These are phyloP conservation scores for Plagodis pulveraria DNA, from an alignment of 2,888 invertebrate species.

Conservation along the genomic window DNA sequence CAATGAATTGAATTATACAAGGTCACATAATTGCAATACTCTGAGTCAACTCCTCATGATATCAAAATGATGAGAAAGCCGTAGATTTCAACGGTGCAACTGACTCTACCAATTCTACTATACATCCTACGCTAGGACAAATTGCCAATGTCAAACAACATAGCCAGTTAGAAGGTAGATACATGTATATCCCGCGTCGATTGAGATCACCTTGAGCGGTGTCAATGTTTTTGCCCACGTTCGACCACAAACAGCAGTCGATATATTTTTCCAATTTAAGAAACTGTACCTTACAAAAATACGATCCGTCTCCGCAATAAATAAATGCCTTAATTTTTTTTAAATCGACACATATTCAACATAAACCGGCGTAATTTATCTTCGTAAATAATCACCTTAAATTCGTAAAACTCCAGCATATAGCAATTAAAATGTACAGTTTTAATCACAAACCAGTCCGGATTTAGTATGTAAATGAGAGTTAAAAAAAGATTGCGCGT, in stretches of 20 bases:
- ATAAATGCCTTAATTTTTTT: constrained; percentile 5
- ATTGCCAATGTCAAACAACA: constrained; percentile 48
- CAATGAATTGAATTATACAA: neutral
- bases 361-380: neutral
- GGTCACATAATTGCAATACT: neutral
- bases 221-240: constrained; percentile 70
- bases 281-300: constrained; percentile 14
- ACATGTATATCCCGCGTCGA: constrained; percentile 14
- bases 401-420: neutral
- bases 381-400: neutral
- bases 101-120: constrained; percentile 13
- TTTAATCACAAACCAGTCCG: constrained; percentile 30
- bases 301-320: constrained; percentile 4
- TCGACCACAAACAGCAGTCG: constrained; percentile 32
- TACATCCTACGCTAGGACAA: constrained; percentile 37
- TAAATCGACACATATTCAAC: neutral
- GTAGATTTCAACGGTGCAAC: no score
- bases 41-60: no score
- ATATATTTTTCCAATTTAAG: constrained; percentile 38
- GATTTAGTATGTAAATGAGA: neutral
- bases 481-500: constrained; percentile 7
- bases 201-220: constrained; percentile 68
- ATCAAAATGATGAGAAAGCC: no score
- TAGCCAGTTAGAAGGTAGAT: constrained; percentile 37
- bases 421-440: no score